A percentile compares a stretch with the other conserved stretches of the same genome.
Conservation (phyloP, 2,113 vertebrate genomes). For the Lonchura striata region DNA sequence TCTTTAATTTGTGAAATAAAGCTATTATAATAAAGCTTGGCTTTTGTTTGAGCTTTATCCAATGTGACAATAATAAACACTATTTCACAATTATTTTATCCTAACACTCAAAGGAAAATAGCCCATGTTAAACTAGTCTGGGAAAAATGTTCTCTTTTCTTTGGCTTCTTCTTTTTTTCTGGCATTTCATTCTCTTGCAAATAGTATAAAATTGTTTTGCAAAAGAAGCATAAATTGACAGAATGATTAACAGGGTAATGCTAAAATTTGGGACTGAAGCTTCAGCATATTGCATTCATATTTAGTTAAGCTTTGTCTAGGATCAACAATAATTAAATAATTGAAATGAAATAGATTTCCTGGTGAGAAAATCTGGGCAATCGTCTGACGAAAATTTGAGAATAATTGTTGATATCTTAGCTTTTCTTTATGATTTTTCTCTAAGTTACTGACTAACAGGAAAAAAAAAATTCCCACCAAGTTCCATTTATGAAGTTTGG, state of each 20-base stretch:
- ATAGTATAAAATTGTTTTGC: neutral
- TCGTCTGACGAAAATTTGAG: neutral
- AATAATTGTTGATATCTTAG: neutral
- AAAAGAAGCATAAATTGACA: neutral
- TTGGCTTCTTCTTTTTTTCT: neutral
- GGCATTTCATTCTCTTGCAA: neutral
- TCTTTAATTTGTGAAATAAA: slow-evolving; percentile 36
- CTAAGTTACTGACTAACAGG: neutral
- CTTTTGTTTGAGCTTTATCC: slow-evolving; percentile 40
- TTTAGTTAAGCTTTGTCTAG: neutral
- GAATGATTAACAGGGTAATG: neutral
- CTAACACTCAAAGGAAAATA: slow-evolving; percentile 5
- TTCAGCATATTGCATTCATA: neutral
- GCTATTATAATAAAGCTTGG: slow-evolving; percentile 39
- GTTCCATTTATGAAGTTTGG: neutral
- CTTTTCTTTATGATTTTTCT: neutral
- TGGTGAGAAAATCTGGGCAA: neutral
- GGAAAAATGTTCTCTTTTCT: neutral
- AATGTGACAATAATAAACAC: slow-evolving; percentile 21
- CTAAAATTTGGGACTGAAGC: neutral
- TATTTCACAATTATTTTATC: slow-evolving; percentile 36
- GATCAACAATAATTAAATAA: neutral
- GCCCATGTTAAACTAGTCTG: neutral
- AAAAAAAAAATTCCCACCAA: neutral
- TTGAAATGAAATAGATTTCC: neutral